Conservation (phyloP, 1,140 invertebrate species). For the Nasonia giraulti region DNA sequence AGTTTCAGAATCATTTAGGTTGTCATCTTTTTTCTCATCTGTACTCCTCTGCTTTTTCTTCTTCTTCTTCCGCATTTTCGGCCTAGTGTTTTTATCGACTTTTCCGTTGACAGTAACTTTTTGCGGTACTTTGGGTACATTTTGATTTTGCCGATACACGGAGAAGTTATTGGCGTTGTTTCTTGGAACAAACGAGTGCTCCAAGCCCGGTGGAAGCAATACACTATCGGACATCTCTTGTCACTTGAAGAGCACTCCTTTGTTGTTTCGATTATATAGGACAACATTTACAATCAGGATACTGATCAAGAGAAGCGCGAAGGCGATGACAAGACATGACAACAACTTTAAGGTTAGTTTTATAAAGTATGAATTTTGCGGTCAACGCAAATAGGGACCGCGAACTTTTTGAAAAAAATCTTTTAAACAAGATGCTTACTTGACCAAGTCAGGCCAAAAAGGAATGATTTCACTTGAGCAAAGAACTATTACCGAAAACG, state of each 20-base stretch:
- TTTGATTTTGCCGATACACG: neutral
- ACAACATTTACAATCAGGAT: neutral
- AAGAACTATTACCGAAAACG: too few relatives aligned
- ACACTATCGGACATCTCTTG: neutral
- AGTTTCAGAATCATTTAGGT: constrained; percentile 55
- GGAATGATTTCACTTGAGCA: too few relatives aligned
- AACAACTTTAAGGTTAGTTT: too few relatives aligned
- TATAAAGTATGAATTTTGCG: too few relatives aligned
- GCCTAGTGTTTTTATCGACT: constrained; percentile 9
- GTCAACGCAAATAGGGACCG: too few relatives aligned
- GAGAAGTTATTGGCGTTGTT: too few relatives aligned
- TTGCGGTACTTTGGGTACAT: neutral
- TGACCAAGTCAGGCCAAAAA: too few relatives aligned
- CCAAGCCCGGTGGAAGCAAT: constrained; percentile 39
- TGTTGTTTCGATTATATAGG: neutral
- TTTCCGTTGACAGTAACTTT: constrained; percentile 14
- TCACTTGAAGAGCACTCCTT: neutral
- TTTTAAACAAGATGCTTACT: too few relatives aligned
- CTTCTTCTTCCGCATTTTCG: constrained; percentile 82
- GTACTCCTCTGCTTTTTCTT: constrained; percentile 79
- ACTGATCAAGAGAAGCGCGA: neutral
- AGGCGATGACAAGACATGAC: too few relatives aligned
- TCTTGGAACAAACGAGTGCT: constrained; percentile 29
- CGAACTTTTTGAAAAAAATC: too few relatives aligned
- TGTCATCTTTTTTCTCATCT: constrained; percentile 64